phyloP scores from a whole-genome alignment of 2,888 invertebrate species.

The Julus scanicus region DNA sequence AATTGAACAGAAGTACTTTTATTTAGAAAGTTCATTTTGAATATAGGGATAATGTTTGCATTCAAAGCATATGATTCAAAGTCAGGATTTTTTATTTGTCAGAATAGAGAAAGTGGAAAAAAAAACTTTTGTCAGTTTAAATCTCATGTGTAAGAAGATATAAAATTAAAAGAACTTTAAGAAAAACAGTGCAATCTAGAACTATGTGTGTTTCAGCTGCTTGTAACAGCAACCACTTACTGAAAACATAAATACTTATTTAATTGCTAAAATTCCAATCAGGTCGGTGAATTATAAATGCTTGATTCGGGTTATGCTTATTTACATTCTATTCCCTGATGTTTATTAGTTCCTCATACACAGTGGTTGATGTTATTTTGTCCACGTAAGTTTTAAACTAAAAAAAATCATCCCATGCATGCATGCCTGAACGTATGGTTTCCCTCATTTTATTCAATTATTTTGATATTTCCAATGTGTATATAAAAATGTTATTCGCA shows the following conservation, averaged over 20 bases:
- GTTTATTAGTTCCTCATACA: not conserved
- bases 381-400: not conserved
- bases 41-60: too few species aligned
- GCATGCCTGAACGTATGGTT: not conserved
- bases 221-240: not conserved
- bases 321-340: not conserved
- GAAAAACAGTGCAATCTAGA: not conserved
- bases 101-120: not conserved
- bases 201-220: not conserved
- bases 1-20: too few species aligned
- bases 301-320: not conserved
- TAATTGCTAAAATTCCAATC: not conserved
- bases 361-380: not conserved
- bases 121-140: not conserved
- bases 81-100: not conserved
- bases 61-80: not conserved
- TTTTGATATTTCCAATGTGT: not conserved
- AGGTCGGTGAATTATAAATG: not conserved
- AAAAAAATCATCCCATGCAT: not conserved
- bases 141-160: not conserved
- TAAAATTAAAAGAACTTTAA: not conserved
- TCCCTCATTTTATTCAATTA: not conserved
- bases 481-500: slow-evolving; percentile 19
- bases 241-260: not conserved
- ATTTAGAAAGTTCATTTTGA: too few species aligned